These are phyloP conservation scores for Cephus cinctus DNA, from an alignment of 1,140 invertebrate genomes.

Conservation along the genomic window DNA sequence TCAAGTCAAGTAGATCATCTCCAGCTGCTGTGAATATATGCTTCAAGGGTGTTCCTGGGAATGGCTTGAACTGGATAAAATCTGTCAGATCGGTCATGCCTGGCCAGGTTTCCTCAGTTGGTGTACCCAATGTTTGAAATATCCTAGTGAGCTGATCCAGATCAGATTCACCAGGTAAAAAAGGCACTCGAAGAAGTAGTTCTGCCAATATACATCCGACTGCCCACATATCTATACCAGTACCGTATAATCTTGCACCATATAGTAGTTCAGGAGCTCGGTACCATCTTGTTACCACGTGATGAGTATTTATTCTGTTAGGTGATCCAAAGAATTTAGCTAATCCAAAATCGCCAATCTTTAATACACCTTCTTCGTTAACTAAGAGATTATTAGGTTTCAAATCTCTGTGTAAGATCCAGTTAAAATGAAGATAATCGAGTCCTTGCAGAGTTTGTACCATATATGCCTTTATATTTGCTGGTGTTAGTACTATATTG, in stretches of 20 bases:
- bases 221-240: slow-evolving; percentile 98
- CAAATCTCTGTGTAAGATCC: slow-evolving; percentile 97
- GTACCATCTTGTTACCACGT: slow-evolving; percentile 96
- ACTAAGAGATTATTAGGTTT: slow-evolving; percentile 99
- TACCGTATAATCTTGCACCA: slow-evolving; percentile 92
- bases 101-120: slow-evolving; percentile 91
- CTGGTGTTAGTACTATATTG: slow-evolving; percentile 84
- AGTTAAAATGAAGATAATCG: slow-evolving; percentile 94
- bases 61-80: slow-evolving; percentile 90
- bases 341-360: slow-evolving; percentile 98
- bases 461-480: slow-evolving; percentile 95
- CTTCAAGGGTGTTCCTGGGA: slow-evolving; percentile 78
- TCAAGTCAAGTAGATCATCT: slow-evolving; percentile 87
- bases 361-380: slow-evolving; percentile 88
- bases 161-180: slow-evolving; percentile 95
- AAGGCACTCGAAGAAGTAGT: slow-evolving; percentile 85
- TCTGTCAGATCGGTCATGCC: slow-evolving; percentile 83
- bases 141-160: slow-evolving; percentile 95
- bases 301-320: slow-evolving; percentile 94
- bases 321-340: slow-evolving; percentile 97
- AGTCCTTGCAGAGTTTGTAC: slow-evolving; percentile 94
- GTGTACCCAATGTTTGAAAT: slow-evolving; percentile 83
- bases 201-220: slow-evolving; percentile 98
- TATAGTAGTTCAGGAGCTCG: slow-evolving; percentile 94
- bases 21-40: slow-evolving; percentile 95